Percentiles rank a stretch among this genome's conserved stretches.
Evolutionary conservation across 2,113 vertebrate genomes (phyloP).

Genomic region (Mixornis gularis): DNA sequence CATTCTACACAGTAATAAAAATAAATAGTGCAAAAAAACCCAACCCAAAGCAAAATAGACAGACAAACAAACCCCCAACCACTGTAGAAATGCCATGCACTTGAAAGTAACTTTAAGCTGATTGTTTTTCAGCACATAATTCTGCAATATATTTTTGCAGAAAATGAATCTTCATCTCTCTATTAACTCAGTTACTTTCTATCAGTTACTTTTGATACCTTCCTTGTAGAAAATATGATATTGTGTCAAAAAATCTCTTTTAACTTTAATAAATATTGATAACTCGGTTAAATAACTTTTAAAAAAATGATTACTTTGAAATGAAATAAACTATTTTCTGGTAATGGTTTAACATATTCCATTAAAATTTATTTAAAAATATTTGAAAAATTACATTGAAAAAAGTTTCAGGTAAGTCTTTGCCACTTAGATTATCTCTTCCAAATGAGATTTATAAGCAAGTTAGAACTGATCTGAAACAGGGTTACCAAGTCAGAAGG

Average conservation of each 20-base stretch:
- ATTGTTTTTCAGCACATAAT: neutral
- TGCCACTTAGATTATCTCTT: neutral
- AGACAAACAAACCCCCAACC: neutral
- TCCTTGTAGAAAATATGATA: neutral
- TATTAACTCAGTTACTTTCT: neutral
- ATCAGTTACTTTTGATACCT: neutral
- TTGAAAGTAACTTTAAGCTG: neutral
- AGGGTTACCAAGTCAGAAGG: neutral
- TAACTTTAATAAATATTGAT: neutral
- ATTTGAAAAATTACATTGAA: neutral
- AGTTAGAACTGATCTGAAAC: neutral
- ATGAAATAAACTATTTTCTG: neutral
- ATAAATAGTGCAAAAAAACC: neutral
- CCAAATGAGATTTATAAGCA: neutral
- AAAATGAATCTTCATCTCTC: neutral
- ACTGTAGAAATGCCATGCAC: neutral
- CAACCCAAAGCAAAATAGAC: neutral
- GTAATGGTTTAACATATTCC: neutral
- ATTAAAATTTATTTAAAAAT: neutral
- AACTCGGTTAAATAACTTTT: neutral
- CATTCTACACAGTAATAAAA: neutral
- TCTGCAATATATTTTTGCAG: neutral
- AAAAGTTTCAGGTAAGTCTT: neutral
- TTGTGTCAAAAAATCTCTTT: neutral
- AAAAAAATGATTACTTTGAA: neutral